These are phyloP conservation scores for Eupsilia transversa DNA, from an alignment of 2,888 invertebrate species.

Conservation along the genomic window DNA sequence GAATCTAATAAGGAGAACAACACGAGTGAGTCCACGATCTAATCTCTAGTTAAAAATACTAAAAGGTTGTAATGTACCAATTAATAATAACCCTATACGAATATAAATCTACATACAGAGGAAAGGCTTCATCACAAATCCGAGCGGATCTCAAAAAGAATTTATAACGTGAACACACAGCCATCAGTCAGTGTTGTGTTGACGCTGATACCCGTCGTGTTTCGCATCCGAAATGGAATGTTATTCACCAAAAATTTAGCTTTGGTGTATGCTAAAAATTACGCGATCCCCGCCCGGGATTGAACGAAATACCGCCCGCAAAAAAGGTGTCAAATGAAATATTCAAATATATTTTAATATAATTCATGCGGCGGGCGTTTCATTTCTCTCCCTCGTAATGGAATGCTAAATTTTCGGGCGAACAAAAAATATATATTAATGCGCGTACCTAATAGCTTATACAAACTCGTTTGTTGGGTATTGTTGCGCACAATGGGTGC, in stretches of 20 bases:
- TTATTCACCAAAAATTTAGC: conserved; percentile 88
- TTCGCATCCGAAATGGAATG: conserved; percentile 89
- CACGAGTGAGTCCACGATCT: background rate
- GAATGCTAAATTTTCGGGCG: conserved; percentile 91
- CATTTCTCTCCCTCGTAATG: conserved; percentile 91
- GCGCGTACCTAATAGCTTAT: conserved; percentile 91
- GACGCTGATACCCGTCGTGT: conserved; percentile 89
- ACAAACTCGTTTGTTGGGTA: conserved; percentile 91
- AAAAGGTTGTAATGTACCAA: conserved; percentile 44
- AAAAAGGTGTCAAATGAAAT: conserved; percentile 91
- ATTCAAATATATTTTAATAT: conserved; percentile 91
- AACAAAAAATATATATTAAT: conserved; percentile 91
- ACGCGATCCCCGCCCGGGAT: conserved; percentile 86
- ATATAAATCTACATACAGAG: conserved; percentile 56
- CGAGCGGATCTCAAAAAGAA: conserved; percentile 83
- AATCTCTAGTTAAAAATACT: conserved; percentile 9
- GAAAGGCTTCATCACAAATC: conserved; percentile 76
- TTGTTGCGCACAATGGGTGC: conserved; percentile 91
- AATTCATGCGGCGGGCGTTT: conserved; percentile 91
- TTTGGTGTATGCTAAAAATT: conserved; percentile 89
- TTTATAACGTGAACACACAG: conserved; percentile 82
- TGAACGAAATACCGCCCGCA: conserved; percentile 89
- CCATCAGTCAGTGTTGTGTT: conserved; percentile 88
- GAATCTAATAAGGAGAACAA: background rate
- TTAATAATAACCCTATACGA: conserved; percentile 55